Conservation (phyloP, 2,888 invertebrate species). For the Octodonta nipae region DNA sequence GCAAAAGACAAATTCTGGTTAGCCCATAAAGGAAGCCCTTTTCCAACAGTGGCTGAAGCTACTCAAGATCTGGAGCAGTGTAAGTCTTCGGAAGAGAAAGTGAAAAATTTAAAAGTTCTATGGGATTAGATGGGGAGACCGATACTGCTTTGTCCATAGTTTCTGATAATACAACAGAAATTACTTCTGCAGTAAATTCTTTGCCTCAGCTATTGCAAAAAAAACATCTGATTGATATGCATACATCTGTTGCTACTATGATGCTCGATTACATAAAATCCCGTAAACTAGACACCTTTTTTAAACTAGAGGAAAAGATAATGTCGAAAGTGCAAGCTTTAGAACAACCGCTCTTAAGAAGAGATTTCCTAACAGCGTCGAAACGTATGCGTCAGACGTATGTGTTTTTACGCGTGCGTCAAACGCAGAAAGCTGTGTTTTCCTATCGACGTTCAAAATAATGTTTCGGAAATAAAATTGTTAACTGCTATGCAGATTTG, state of each 20-base stretch:
- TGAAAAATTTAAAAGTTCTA: conserved; percentile 84
- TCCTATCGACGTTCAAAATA: no score
- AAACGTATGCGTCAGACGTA: no score
- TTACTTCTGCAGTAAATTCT: conserved; percentile 90
- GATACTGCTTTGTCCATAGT: conserved; percentile 78
- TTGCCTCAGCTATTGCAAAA: conserved; percentile 93
- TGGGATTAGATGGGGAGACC: conserved; percentile 83
- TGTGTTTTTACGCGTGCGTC: no score
- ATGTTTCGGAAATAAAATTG: no score
- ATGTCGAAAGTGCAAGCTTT: conserved; percentile 65
- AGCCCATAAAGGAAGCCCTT: conserved; percentile 85
- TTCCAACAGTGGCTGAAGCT: conserved; percentile 91
- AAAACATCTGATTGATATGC: conserved; percentile 95
- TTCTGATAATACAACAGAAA: conserved; percentile 80
- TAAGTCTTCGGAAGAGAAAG: conserved; percentile 81
- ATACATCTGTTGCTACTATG: conserved; percentile 93
- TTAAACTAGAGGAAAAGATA: conserved; percentile 95
- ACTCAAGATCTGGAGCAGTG: conserved; percentile 96
- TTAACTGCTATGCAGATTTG: no score
- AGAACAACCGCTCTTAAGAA: conserved; percentile 74
- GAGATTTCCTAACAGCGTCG: no score
- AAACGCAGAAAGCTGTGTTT: no score
- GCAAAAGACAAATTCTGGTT: conserved; percentile 84
- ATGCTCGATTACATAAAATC: conserved; percentile 75
- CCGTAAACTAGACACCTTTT: conserved; percentile 85